These are phyloP conservation scores for Drosophila sulfurigaster DNA, from an alignment of 1,140 invertebrate genomes.

Conservation along the genomic window DNA sequence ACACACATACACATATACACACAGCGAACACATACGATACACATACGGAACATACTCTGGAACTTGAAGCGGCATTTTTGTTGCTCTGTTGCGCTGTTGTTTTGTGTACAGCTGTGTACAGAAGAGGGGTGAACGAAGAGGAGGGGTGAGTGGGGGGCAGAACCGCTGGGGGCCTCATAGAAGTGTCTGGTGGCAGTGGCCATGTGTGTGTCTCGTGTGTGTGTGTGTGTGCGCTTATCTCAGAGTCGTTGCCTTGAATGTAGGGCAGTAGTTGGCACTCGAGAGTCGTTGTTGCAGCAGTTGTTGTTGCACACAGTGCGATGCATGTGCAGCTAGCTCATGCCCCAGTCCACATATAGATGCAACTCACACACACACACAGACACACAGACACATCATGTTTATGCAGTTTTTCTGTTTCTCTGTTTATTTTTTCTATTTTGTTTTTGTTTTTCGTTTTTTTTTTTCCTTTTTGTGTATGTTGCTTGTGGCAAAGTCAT, in stretches of 20 bases:
- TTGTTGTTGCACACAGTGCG: slow-evolving; percentile 36
- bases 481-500: slow-evolving; percentile 50
- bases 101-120: slow-evolving; percentile 27
- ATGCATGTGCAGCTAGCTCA: slow-evolving; percentile 51
- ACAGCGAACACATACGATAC: background rate
- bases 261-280: slow-evolving; percentile 82
- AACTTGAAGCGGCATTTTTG: slow-evolving; percentile 76
- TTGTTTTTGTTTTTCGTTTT: background rate
- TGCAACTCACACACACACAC: slow-evolving; percentile 21
- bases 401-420: slow-evolving; percentile 25
- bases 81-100: slow-evolving; percentile 53
- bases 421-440: background rate
- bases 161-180: slow-evolving; percentile 64
- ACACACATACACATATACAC: background rate
- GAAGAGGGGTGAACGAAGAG: background rate
- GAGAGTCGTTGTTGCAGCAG: slow-evolving; percentile 61
- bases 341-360: slow-evolving; percentile 60
- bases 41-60: slow-evolving; percentile 68
- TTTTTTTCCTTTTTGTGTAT: background rate
- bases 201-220: slow-evolving; percentile 27
- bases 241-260: slow-evolving; percentile 81
- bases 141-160: background rate
- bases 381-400: slow-evolving; percentile 14
- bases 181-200: slow-evolving; percentile 75
- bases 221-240: slow-evolving; percentile 67